Conservation (phyloP, 2,113 vertebrate genomes). For the Paratilapia polleni region DNA sequence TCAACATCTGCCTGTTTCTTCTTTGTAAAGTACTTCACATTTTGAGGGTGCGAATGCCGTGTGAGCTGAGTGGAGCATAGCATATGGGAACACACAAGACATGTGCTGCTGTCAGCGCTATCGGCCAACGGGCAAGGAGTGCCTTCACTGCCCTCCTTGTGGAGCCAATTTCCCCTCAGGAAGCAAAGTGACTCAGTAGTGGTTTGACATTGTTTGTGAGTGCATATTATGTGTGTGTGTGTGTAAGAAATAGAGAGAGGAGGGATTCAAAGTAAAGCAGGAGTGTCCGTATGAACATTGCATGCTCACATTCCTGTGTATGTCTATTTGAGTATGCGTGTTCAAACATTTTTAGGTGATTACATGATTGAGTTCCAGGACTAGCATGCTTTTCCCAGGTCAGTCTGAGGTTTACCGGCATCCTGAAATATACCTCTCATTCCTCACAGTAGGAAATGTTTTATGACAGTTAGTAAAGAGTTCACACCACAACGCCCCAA, state of each 20-base stretch:
- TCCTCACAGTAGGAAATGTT: slow-evolving; percentile 43
- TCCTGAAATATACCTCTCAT: slow-evolving; percentile 56
- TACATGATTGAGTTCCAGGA: slow-evolving; percentile 38
- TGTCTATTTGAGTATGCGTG: slow-evolving; percentile 31
- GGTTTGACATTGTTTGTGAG: slow-evolving; percentile 73
- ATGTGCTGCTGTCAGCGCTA: slow-evolving; percentile 69
- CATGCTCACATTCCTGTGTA: slow-evolving; percentile 34
- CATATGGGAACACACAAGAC: slow-evolving; percentile 39
- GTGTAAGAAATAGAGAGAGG: not conserved
- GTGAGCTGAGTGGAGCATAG: slow-evolving; percentile 29
- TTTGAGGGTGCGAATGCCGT: not conserved
- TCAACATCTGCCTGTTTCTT: not conserved
- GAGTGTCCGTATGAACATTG: slow-evolving; percentile 6
- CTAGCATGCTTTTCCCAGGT: slow-evolving; percentile 62
- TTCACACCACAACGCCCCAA: slow-evolving; percentile 30
- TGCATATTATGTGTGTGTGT: slow-evolving; percentile 46
- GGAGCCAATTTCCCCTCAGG: slow-evolving; percentile 74
- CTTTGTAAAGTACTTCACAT: not conserved
- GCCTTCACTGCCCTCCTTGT: slow-evolving; percentile 63
- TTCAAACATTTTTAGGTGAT: slow-evolving; percentile 38
- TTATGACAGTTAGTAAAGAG: slow-evolving; percentile 50
- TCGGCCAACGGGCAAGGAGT: slow-evolving; percentile 58
- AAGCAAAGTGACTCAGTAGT: slow-evolving; percentile 79
- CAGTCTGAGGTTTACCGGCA: slow-evolving; percentile 61
- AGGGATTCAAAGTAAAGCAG: slow-evolving; percentile 7